Conservation (phyloP, 1,140 invertebrate genomes). For the Orius insidiosus region DNA sequence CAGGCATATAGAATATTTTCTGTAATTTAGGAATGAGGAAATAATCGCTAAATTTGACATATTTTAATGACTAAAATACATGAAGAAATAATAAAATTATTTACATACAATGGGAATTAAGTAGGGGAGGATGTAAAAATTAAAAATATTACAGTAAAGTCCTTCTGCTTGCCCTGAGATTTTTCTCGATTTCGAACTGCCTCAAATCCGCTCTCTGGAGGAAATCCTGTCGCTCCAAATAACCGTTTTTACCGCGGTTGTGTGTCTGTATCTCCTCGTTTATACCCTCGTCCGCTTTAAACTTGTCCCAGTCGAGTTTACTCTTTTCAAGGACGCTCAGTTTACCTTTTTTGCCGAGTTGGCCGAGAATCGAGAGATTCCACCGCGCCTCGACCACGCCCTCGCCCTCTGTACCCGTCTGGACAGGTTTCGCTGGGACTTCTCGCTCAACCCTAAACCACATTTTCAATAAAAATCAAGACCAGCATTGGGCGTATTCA, state of each 20-base stretch:
- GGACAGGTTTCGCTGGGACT: constrained; percentile 5
- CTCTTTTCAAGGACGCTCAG: constrained; percentile 75
- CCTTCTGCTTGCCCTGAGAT: constrained; percentile 17
- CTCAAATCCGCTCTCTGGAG: constrained; percentile 68
- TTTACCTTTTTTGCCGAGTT: constrained; percentile 59
- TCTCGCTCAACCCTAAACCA: constrained; percentile 18
- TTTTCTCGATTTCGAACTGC: constrained; percentile 81
- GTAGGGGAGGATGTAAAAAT: no score
- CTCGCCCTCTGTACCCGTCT: neutral
- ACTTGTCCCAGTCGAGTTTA: constrained; percentile 78
- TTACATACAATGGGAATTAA: no score
- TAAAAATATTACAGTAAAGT: no score
- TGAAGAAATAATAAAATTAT: no score
- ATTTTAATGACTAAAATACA: no score
- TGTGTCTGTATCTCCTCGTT: constrained; percentile 67
- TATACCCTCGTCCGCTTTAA: constrained; percentile 70
- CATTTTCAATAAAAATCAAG: no score
- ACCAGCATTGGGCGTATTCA: no score
- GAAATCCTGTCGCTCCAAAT: constrained; percentile 74
- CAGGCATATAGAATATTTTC: no score
- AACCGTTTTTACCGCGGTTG: constrained; percentile 79
- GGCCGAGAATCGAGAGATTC: constrained; percentile 48
- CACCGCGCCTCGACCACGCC: constrained; percentile 26
- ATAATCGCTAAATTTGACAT: no score
- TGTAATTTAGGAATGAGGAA: no score